Evolutionary conservation across 2,888 invertebrate species (phyloP).

Genomic region (Nomada fucata): DNA sequence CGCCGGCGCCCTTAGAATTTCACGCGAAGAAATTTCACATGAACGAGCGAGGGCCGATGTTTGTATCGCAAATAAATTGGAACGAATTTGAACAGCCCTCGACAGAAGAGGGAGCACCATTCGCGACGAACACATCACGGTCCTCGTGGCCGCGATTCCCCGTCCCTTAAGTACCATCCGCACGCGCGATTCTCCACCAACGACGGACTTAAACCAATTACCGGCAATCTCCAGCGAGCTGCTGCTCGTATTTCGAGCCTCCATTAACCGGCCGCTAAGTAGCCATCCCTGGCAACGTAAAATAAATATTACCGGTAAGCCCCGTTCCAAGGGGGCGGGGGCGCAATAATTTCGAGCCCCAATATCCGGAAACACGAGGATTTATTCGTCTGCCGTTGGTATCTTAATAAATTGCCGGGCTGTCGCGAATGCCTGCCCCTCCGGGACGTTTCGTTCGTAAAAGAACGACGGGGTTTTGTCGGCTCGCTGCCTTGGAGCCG

Average conservation of each 20-base stretch:
- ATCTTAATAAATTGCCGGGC: slow-evolving; percentile 56
- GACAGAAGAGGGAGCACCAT: neutral
- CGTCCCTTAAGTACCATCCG: slow-evolving; percentile 46
- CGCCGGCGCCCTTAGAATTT: no score
- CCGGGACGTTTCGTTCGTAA: neutral
- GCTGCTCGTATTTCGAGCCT: slow-evolving; percentile 41
- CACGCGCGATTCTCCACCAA: slow-evolving; percentile 12
- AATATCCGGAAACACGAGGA: slow-evolving; percentile 45
- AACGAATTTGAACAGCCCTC: neutral
- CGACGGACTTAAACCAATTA: slow-evolving; percentile 52
- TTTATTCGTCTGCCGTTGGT: slow-evolving; percentile 49
- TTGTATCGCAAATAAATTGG: neutral
- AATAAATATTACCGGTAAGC: slow-evolving; percentile 48
- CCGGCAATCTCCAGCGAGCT: slow-evolving; percentile 31
- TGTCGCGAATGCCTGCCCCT: slow-evolving; percentile 6
- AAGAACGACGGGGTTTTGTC: neutral
- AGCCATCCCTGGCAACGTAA: slow-evolving; percentile 42
- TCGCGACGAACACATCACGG: neutral
- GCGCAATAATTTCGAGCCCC: slow-evolving; percentile 35
- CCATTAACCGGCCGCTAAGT: slow-evolving; percentile 54
- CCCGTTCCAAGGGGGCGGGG: slow-evolving; percentile 23
- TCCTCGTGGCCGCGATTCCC: slow-evolving; percentile 11
- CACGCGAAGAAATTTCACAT: neutral
- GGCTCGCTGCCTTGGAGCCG: no score
- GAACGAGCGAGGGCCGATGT: neutral